A percentile compares a stretch with the other conserved stretches of the same genome.
These are phyloP conservation scores for Drosophila tripunctata DNA, from an alignment of 2,888 invertebrate species.

Conservation along the genomic window DNA sequence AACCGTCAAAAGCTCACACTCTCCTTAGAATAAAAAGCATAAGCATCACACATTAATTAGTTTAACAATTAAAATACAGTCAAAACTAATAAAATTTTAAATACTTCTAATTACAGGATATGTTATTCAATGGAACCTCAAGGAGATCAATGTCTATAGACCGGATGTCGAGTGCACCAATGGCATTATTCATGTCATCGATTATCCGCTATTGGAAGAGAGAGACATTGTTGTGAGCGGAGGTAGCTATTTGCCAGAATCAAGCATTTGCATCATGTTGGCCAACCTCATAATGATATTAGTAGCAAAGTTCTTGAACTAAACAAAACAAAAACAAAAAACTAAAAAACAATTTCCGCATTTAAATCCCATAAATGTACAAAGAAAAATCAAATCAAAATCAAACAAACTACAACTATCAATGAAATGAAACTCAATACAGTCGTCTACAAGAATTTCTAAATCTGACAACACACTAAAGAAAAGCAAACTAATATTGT, in stretches of 20 bases:
- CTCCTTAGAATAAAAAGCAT: background rate
- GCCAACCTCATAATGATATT: slow-evolving; percentile 84
- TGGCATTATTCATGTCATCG: slow-evolving; percentile 97
- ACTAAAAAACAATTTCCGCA: slow-evolving; percentile 33
- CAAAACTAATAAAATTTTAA: no score
- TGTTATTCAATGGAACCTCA: slow-evolving; percentile 93
- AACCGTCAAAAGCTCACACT: slow-evolving; percentile 28
- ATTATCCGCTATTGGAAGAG: slow-evolving; percentile 92
- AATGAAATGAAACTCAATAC: slow-evolving; percentile 51
- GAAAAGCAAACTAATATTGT: slow-evolving; percentile 55
- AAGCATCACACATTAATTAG: background rate
- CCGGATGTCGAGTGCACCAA: slow-evolving; percentile 98
- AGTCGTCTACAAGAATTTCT: slow-evolving; percentile 56
- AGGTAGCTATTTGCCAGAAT: slow-evolving; percentile 83
- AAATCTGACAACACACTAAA: slow-evolving; percentile 29
- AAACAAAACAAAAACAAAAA: slow-evolving; percentile 36
- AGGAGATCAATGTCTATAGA: slow-evolving; percentile 92
- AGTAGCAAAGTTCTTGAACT: slow-evolving; percentile 83
- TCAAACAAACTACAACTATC: slow-evolving; percentile 17
- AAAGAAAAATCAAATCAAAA: slow-evolving; percentile 48
- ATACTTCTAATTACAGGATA: slow-evolving; percentile 88
- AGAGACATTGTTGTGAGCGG: slow-evolving; percentile 90
- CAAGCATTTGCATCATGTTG: slow-evolving; percentile 83
- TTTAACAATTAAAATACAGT: no score
- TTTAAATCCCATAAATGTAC: slow-evolving; percentile 61